Percentiles rank a stretch among this genome's conserved stretches.
Evolutionary conservation across 1,140 invertebrate genomes (phyloP).

Genomic region (Zaprionus kolodkinae): DNA sequence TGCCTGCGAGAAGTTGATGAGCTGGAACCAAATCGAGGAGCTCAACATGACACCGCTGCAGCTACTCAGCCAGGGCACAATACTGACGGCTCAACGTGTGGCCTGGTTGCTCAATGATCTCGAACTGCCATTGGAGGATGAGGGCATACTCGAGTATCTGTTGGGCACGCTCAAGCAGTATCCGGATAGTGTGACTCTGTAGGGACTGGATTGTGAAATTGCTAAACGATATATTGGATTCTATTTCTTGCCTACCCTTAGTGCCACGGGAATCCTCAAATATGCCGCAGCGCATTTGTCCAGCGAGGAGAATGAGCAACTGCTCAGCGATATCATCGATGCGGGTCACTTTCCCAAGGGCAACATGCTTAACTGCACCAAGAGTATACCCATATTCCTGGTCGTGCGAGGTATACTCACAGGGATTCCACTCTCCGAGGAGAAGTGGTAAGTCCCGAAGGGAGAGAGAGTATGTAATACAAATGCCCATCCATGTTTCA

Average conservation of each 20-base stretch:
- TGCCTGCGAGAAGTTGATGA: slow-evolving; percentile 8
- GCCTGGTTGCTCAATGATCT: slow-evolving; percentile 15
- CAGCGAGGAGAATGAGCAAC: slow-evolving; percentile 19
- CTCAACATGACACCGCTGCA: slow-evolving; percentile 13
- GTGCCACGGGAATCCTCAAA: slow-evolving; percentile 26
- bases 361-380: slow-evolving; percentile 7
- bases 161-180: slow-evolving; percentile 19
- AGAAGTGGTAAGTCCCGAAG: slow-evolving; percentile 18
- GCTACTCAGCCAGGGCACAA: slow-evolving; percentile 21
- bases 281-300: slow-evolving; percentile 10
- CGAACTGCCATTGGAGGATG: slow-evolving; percentile 13
- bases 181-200: slow-evolving; percentile 28
- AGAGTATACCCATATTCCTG: slow-evolving; percentile 23
- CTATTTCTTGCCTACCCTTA: not conserved
- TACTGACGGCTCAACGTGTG: slow-evolving; percentile 24
- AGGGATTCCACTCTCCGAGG: slow-evolving; percentile 17
- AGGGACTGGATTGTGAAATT: not conserved
- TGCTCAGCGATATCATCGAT: slow-evolving; percentile 27
- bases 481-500: too few species aligned
- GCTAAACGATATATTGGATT: not conserved
- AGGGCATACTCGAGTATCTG: slow-evolving; percentile 16
- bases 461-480: not conserved
- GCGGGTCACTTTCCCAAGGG: slow-evolving; percentile 20
- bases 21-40: slow-evolving; percentile 22
- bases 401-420: slow-evolving; percentile 29